These are phyloP conservation scores for Umimayanthus kanabou DNA, from an alignment of 92 coral and sea anemone genomes.

Conservation along the genomic window DNA sequence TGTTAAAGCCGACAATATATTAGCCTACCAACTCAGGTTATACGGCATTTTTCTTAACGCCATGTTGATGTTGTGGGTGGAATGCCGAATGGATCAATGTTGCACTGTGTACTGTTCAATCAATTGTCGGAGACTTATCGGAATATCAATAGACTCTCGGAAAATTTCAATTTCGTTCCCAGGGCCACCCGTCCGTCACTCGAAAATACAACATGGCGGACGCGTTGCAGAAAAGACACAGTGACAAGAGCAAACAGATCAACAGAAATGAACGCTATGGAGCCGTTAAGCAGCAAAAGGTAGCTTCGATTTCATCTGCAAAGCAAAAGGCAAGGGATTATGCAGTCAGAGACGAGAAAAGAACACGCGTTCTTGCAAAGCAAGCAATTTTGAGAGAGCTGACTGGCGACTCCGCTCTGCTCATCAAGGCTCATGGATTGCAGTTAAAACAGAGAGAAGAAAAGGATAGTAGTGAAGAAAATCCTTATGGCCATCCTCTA, in stretches of 20 bases:
- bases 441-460: slow-evolving; percentile 44
- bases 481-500: slow-evolving; percentile 48
- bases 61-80: background rate
- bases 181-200: background rate
- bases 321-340: slow-evolving; percentile 68
- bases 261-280: slow-evolving; percentile 73
- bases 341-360: slow-evolving; percentile 78
- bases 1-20: background rate
- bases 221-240: slow-evolving; percentile 22
- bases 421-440: slow-evolving; percentile 67
- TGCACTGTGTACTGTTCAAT: background rate
- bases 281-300: slow-evolving; percentile 64
- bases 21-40: background rate
- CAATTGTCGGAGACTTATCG: background rate
- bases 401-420: slow-evolving; percentile 51
- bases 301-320: slow-evolving; percentile 59
- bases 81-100: slow-evolving; percentile 2
- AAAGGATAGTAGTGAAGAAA: slow-evolving; percentile 34
- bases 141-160: slow-evolving; percentile 4
- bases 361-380: slow-evolving; percentile 82
- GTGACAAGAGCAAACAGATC: background rate
- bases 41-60: background rate
- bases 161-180: slow-evolving; percentile 2
- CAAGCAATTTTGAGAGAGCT: slow-evolving; percentile 80
- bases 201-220: slow-evolving; percentile 55